Conservation (phyloP, 2,888 invertebrate genomes). For the Ochropleura plecta region DNA sequence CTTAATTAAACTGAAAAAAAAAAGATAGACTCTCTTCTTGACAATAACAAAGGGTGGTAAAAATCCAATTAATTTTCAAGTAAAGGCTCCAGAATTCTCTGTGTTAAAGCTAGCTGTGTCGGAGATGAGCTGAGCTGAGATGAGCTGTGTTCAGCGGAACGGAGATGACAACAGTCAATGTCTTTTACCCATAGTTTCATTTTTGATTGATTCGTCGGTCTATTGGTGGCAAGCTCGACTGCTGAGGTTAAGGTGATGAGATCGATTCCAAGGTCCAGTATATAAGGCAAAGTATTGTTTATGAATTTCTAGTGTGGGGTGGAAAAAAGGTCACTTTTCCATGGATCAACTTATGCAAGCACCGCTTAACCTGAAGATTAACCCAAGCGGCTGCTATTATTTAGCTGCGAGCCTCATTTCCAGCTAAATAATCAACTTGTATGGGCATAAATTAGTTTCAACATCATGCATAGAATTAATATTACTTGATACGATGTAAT, state of each 20-base stretch:
- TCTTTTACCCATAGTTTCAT: background rate
- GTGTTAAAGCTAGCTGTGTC: background rate
- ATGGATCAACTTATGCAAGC: background rate
- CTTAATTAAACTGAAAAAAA: slow-evolving; percentile 62
- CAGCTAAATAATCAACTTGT: slow-evolving; percentile 12
- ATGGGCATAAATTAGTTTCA: slow-evolving; percentile 22
- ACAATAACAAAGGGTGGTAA: slow-evolving; percentile 63
- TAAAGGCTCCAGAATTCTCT: slow-evolving; percentile 50
- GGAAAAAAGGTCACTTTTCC: too few species aligned
- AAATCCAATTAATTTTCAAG: slow-evolving; percentile 66
- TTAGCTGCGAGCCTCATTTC: slow-evolving; percentile 2
- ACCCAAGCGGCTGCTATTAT: background rate
- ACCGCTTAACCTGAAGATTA: background rate
- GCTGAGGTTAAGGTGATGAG: too few species aligned
- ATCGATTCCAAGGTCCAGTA: too few species aligned
- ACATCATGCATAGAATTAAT: slow-evolving; percentile 7
- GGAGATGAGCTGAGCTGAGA: background rate
- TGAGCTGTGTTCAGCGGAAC: background rate
- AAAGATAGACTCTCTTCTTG: slow-evolving; percentile 36
- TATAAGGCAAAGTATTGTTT: too few species aligned
- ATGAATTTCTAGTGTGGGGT: too few species aligned
- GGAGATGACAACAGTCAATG: background rate
- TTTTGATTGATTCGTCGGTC: too few species aligned
- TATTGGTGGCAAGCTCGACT: too few species aligned
- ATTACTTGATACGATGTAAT: slow-evolving; percentile 10